Percentiles rank a stretch among this genome's conserved stretches.
These are phyloP conservation scores for Charanyca ferruginea DNA, from an alignment of 2,888 invertebrate genomes.

Conservation along the genomic window DNA sequence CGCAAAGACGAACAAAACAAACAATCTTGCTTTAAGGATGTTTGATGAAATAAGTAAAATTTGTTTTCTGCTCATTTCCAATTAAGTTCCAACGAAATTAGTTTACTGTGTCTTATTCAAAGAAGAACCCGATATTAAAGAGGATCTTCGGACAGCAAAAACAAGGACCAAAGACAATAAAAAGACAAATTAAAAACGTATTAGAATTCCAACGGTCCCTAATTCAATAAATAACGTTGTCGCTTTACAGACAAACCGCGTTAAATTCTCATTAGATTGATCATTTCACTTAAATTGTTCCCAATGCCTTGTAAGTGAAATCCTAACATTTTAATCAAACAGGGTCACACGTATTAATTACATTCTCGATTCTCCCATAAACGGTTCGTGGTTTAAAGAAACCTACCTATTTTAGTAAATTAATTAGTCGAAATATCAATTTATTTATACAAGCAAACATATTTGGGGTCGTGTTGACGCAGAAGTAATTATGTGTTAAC, in stretches of 20 bases:
- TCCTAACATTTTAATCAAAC: constrained; percentile 68
- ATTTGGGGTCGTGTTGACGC: constrained; percentile 16
- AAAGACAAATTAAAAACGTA: constrained; percentile 55
- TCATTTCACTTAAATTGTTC: constrained; percentile 65
- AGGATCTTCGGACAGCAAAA: constrained; percentile 3
- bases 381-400: constrained; percentile 35
- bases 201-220: constrained; percentile 35
- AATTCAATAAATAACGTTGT: constrained; percentile 60
- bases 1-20: neutral
- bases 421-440: constrained; percentile 43
- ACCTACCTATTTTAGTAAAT: constrained; percentile 23
- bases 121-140: neutral
- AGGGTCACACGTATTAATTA: constrained; percentile 65
- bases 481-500: constrained; percentile 56
- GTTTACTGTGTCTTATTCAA: constrained; percentile 9
- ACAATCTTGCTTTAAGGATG: neutral
- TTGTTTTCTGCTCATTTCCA: neutral
- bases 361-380: constrained; percentile 47
- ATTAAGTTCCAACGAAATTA: neutral
- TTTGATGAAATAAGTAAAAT: neutral
- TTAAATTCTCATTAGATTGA: constrained; percentile 69
- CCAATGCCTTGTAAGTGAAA: constrained; percentile 65
- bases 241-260: constrained; percentile 50
- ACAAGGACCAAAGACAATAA: constrained; percentile 9
- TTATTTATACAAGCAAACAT: constrained; percentile 41